A percentile compares a stretch with the other conserved stretches of the same genome.
These are phyloP conservation scores for Drosophila lutescens DNA, from an alignment of 2,888 invertebrate genomes.

Conservation along the genomic window DNA sequence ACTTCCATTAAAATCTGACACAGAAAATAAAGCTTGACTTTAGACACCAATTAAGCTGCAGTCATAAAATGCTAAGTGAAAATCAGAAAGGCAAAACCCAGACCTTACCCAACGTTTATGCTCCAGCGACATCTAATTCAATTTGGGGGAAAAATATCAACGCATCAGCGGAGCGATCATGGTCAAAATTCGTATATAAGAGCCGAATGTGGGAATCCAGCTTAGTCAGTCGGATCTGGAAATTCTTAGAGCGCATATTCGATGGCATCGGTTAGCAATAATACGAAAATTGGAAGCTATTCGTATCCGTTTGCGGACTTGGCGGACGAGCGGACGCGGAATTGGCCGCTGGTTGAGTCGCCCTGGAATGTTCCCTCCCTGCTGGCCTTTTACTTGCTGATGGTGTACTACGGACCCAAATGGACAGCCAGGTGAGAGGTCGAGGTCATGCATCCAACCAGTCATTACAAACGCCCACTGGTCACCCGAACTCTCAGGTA, in stretches of 20 bases:
- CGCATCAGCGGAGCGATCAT: slow-evolving; percentile 42
- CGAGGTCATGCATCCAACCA: not conserved
- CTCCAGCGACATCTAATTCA: slow-evolving; percentile 39
- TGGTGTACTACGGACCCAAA: slow-evolving; percentile 92
- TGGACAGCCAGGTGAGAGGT: slow-evolving; percentile 88
- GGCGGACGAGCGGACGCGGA: slow-evolving; percentile 90
- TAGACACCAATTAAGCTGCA: not conserved
- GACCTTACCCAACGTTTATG: slow-evolving; percentile 17
- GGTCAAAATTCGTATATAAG: slow-evolving; percentile 15
- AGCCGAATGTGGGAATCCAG: not conserved
- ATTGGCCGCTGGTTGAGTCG: slow-evolving; percentile 94
- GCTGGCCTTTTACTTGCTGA: slow-evolving; percentile 89
- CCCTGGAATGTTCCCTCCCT: slow-evolving; percentile 90
- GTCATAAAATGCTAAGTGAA: slow-evolving; percentile 4
- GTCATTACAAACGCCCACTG: not conserved
- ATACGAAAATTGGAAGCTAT: slow-evolving; percentile 38
- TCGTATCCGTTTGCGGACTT: slow-evolving; percentile 57
- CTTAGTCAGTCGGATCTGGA: slow-evolving; percentile 22
- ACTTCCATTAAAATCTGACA: not conserved
- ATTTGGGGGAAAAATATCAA: slow-evolving; percentile 20
- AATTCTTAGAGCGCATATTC: slow-evolving; percentile 9
- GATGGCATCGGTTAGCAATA: slow-evolving; percentile 35
- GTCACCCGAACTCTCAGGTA: slow-evolving; percentile 79
- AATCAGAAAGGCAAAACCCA: not conserved
- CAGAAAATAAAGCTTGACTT: slow-evolving; percentile 2